A percentile compares a stretch with the other conserved stretches of the same genome.
phyloP scores from a whole-genome alignment of 2,797 vertebrate genomes.

The Cirrhinus molitorella region DNA sequence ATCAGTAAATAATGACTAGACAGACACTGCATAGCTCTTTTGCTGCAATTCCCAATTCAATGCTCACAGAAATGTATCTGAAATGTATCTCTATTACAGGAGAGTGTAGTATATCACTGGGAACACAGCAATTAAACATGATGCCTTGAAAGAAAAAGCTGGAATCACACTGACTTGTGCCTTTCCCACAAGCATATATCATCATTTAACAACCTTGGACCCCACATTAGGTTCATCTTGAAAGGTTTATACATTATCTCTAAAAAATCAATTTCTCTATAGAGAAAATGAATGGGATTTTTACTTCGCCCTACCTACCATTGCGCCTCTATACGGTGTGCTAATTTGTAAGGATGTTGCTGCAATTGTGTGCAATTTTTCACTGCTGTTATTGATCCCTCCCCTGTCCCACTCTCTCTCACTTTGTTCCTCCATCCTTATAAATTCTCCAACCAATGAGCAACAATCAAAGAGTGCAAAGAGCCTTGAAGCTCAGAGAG shows the following conservation, averaged over 20 bases:
- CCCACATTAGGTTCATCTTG: slow-evolving; percentile 17
- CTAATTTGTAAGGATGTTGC: slow-evolving; percentile 35
- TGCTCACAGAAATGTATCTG: slow-evolving; percentile 1
- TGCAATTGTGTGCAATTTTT: slow-evolving; percentile 9
- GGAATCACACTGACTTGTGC: neutral
- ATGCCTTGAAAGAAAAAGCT: neutral
- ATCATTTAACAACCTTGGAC: slow-evolving; percentile 21
- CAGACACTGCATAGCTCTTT: neutral
- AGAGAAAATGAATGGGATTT: slow-evolving; percentile 30
- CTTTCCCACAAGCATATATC: slow-evolving; percentile 14
- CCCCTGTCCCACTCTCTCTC: neutral
- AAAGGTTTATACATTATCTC: slow-evolving; percentile 18
- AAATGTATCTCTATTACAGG: neutral
- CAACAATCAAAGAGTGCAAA: slow-evolving; percentile 15
- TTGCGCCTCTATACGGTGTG: neutral
- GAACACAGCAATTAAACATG: slow-evolving; percentile 1
- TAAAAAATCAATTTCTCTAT: slow-evolving; percentile 25
- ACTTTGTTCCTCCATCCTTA: neutral
- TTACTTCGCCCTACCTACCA: neutral
- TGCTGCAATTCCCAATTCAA: neutral
- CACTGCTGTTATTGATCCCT: neutral
- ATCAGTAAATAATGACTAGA: neutral
- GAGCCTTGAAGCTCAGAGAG: slow-evolving; percentile 19
- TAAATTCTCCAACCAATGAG: slow-evolving; percentile 11
- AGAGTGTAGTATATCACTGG: neutral